Base-by-base conservation (phyloP, 2,113 vertebrate species). In the Coptodon bakossiorum region DNA sequence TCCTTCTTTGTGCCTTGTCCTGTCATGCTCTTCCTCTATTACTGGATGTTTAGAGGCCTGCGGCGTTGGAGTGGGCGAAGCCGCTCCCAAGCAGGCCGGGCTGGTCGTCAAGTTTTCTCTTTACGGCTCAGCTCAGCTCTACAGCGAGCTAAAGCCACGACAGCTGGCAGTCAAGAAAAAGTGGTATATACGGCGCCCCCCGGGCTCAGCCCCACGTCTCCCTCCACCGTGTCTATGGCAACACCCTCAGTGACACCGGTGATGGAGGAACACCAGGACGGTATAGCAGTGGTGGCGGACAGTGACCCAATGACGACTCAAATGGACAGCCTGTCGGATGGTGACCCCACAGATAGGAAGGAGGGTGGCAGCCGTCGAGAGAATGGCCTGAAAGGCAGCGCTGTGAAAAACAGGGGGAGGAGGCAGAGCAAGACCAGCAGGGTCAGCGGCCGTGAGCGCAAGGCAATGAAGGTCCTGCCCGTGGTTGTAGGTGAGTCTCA, bases 1-100 rank as follows among this genome's bases (percentile, higher is more conserved):
- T 97, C 96, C 54, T 97, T 96, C 93, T 97, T 97, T 16, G 95
- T 97, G 80, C 96, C 96, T 7, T 97, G 96, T 45, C 96, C 96
- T 2, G 82, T 96, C 63, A 97, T 97, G 96, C 95, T 97, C 50
- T 85, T 96, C 80, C 91, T 97, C 10, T 96, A 97, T 88, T 97
- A 96, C 79, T 95, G 96, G 93, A 96, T 96, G 91, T 96, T 96
- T 83, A 93, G 93, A 4, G 96, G 96, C 11, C 89, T 97, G 50
- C 86, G 85, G 50, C 93, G 92, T 3, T 97, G 96, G 96, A 95
- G 96, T 43, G 82, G 92, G 9, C 93, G 95, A 1, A 93, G 84
- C 19, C 92, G 92, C 3, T 93, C 93, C 3, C 93, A 92, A 80
- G 57, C 84, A 3, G 86, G 24, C 5, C 76, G 29, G 7, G 63